phyloP scores from a whole-genome alignment of 2,888 invertebrate species.

The Latheticus oryzae region DNA sequence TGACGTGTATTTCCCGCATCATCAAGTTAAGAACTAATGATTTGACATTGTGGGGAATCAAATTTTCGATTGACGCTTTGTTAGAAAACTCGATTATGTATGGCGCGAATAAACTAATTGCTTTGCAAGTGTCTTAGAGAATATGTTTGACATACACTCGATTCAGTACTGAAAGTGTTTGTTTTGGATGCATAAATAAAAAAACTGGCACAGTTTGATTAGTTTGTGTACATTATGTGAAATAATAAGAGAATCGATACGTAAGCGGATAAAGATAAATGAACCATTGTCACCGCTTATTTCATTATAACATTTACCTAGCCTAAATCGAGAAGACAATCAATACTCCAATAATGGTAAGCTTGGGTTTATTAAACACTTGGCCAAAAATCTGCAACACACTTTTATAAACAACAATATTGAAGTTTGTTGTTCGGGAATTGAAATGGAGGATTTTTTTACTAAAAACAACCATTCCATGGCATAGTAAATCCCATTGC shows the following conservation, averaged over 20 bases:
- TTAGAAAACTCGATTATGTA: constrained; percentile 40
- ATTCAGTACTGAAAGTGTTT: constrained; percentile 6
- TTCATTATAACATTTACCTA: no score
- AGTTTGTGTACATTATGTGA: constrained; percentile 5
- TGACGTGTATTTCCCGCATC: constrained; percentile 13
- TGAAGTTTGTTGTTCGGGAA: no score
- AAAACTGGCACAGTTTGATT: neutral
- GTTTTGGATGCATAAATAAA: constrained; percentile 1
- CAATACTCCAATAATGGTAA: no score
- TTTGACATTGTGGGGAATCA: constrained; percentile 28
- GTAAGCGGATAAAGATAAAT: constrained; percentile 8
- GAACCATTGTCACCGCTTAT: no score
- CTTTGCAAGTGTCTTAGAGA: constrained; percentile 15
- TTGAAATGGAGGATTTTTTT: no score
- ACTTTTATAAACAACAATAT: no score
- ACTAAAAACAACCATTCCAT: no score
- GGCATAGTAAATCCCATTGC: no score
- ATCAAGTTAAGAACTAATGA: constrained; percentile 24
- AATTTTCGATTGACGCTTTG: constrained; percentile 39
- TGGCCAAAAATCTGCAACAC: no score
- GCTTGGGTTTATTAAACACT: no score
- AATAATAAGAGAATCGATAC: no score
- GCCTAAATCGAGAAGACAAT: no score
- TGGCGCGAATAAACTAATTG: constrained; percentile 38
- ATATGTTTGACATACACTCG: constrained; percentile 17